Evolutionary conservation across 2,113 vertebrate species (phyloP).

Genomic region (Odobenus rosmarus): DNA sequence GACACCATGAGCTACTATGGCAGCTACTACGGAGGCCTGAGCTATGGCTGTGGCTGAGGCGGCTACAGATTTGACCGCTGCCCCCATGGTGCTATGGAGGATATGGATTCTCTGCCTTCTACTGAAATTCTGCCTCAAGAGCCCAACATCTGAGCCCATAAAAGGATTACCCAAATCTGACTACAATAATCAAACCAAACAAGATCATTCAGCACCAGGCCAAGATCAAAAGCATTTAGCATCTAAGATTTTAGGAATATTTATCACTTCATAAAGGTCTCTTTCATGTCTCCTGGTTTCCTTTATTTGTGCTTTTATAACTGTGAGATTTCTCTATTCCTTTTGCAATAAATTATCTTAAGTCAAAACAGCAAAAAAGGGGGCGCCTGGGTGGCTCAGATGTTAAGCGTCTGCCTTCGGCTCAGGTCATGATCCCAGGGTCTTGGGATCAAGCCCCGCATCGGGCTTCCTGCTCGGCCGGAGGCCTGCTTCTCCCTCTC

Average conservation of each 20-base stretch:
- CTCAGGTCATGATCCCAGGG: no score
- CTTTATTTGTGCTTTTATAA: not conserved
- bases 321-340: not conserved
- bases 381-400: no score
- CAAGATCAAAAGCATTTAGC: not conserved
- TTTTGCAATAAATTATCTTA: slow-evolving; percentile 20
- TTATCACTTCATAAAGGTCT: not conserved
- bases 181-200: not conserved
- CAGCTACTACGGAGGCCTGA: not conserved
- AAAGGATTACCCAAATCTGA: not conserved
- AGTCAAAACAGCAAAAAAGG: not conserved
- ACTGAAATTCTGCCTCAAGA: not conserved
- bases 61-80: not conserved
- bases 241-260: not conserved
- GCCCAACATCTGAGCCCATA: not conserved
- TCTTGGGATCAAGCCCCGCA: no score
- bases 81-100: not conserved
- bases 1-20: not conserved
- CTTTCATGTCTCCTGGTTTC: not conserved
- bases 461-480: no score
- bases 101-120: not conserved
- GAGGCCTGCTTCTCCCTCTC: no score
- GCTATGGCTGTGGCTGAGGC: not conserved
- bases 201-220: not conserved
- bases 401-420: no score